A percentile compares a stretch with the other conserved stretches of the same genome.
These are phyloP conservation scores for Eupristina koningsbergeri DNA, from an alignment of 1,140 invertebrate species.

Conservation along the genomic window DNA sequence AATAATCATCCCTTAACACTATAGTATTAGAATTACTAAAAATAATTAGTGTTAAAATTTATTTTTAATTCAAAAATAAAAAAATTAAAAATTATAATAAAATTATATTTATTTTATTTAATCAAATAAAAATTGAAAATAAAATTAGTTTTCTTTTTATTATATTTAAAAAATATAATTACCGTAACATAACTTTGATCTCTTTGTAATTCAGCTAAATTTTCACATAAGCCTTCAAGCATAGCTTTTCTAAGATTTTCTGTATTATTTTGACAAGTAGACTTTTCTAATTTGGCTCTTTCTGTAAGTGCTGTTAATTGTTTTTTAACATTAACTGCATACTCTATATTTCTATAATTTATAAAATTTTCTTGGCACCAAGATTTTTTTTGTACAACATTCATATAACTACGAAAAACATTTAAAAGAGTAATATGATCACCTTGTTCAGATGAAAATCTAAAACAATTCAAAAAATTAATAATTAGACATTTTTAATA, in stretches of 20 bases:
- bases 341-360: conserved; percentile 87
- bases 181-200: conserved; percentile 85
- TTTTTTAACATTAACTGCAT: conserved; percentile 85
- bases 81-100: no score
- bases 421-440: conserved; percentile 95
- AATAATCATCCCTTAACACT: conserved; percentile 11
- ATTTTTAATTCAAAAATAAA: no score
- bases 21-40: no score
- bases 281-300: conserved; percentile 78
- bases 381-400: conserved; percentile 83
- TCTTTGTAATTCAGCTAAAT: conserved; percentile 88
- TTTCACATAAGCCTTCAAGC: conserved; percentile 88
- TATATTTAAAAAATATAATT: conserved; percentile 64
- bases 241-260: conserved; percentile 86
- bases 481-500: not conserved
- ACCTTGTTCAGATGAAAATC: conserved; percentile 90
- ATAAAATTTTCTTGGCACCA: conserved; percentile 95
- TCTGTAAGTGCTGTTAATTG: conserved; percentile 88
- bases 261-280: conserved; percentile 83
- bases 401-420: conserved; percentile 86
- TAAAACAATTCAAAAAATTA: conserved; percentile 67
- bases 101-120: no score
- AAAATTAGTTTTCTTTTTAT: conserved; percentile 13
- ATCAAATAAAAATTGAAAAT: not conserved
- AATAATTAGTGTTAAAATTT: no score